Evolutionary conservation across 2,888 invertebrate species (phyloP).

Genomic region (Silvanus unidentatus): DNA sequence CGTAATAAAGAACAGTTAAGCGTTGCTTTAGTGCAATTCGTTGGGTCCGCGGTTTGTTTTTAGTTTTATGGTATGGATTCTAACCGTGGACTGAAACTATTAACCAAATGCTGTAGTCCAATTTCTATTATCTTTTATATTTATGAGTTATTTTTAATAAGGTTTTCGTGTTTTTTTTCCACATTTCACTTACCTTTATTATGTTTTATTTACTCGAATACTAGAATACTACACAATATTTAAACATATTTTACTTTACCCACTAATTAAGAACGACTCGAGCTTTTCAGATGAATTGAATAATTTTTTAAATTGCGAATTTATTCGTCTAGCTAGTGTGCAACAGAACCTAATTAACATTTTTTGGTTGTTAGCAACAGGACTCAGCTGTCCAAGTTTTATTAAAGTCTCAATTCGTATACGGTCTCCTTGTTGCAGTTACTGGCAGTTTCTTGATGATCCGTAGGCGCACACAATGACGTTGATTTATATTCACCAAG

Average conservation of each 20-base stretch:
- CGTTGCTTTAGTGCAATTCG: conserved; percentile 18
- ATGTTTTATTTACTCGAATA: neutral
- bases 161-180: neutral
- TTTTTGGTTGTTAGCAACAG: neutral
- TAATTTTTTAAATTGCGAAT: too few relatives aligned
- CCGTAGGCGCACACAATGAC: conserved; percentile 21
- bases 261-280: too few relatives aligned
- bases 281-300: too few relatives aligned
- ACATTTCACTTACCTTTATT: neutral
- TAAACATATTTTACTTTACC: too few relatives aligned
- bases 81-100: too few relatives aligned
- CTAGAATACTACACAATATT: neutral
- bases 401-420: conserved; percentile 4
- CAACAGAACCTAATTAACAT: too few relatives aligned
- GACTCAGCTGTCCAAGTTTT: conserved; percentile 1
- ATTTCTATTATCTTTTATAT: neutral
- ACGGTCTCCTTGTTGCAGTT: neutral
- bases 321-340: too few relatives aligned
- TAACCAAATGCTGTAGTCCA: neutral
- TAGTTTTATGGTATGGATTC: conserved; percentile 5
- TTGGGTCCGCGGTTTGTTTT: conserved; percentile 2
- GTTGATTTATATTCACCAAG: conserved; percentile 34
- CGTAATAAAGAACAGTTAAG: conserved; percentile 31
- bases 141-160: conserved; percentile 1
- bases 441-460: conserved; percentile 7